phyloP scores from a whole-genome alignment of 1,140 invertebrate genomes.

The Thaumatotibia leucotreta region DNA sequence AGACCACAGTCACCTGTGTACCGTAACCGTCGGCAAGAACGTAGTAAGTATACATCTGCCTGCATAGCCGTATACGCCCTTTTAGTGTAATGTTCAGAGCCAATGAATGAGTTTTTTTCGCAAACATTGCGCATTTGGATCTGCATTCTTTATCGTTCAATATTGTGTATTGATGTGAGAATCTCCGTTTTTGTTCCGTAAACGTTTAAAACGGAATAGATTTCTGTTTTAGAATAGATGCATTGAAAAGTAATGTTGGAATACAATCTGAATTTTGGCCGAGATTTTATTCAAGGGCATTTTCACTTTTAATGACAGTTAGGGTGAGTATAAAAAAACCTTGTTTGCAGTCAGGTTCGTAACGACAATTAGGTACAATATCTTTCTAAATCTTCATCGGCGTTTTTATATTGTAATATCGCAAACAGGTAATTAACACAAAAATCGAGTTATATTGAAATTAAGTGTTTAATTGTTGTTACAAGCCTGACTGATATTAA shows the following conservation, averaged over 20 bases:
- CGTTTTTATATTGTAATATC: too few species aligned
- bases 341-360: too few species aligned
- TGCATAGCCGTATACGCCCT: neutral
- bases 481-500: too few species aligned
- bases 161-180: neutral
- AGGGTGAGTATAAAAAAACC: too few species aligned
- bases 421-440: too few species aligned
- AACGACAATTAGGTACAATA: too few species aligned
- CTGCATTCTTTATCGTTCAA: conserved; percentile 16
- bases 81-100: neutral
- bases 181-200: neutral
- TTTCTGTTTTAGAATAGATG: neutral
- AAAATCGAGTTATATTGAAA: too few species aligned
- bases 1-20: conserved; percentile 62
- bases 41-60: neutral
- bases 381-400: too few species aligned
- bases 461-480: too few species aligned
- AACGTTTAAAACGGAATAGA: neutral
- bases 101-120: conserved; percentile 22
- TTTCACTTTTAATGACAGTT: too few species aligned
- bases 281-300: too few species aligned
- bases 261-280: too few species aligned
- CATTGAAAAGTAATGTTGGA: neutral
- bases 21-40: neutral
- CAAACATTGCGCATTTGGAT: conserved; percentile 14